phyloP scores from a whole-genome alignment of 2,113 vertebrate genomes.

The Gadus chalcogrammus region DNA sequence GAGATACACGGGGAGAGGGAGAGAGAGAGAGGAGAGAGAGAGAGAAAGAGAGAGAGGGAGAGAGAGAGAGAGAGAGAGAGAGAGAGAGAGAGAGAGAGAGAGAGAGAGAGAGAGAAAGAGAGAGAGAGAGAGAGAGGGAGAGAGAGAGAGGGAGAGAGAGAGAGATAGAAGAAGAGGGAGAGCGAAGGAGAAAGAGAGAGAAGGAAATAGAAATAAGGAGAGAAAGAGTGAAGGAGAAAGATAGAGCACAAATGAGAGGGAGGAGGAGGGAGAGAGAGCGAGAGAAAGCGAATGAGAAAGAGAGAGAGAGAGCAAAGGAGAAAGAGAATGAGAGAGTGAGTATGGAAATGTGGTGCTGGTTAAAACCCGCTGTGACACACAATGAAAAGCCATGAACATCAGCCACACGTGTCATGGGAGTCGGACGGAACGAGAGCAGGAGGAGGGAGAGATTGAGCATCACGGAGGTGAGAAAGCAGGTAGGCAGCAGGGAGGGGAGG shows the following conservation, averaged over 20 bases:
- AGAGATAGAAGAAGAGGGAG: background rate
- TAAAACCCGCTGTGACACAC: too few species aligned
- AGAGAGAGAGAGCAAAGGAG: constrained; percentile 4
- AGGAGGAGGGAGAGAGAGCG: too few species aligned
- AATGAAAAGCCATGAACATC: too few species aligned
- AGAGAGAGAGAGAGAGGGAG: constrained; percentile 5
- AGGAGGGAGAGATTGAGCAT: too few species aligned
- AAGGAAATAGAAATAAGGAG: too few species aligned
- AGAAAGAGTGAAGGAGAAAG: too few species aligned
- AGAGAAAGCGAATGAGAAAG: background rate
- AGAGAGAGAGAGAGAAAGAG: background rate
- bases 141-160: constrained; percentile 10
- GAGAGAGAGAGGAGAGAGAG: too few species aligned
- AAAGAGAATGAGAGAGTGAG: constrained; percentile 3
- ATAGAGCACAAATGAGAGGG: too few species aligned
- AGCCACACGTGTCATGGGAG: background rate
- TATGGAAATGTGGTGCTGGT: background rate
- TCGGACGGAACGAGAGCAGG: background rate
- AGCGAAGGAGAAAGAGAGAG: background rate
- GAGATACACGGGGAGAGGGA: too few species aligned
- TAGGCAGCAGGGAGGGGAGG: constrained; percentile 15
- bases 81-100: background rate
- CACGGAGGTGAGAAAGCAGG: background rate
- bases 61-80: constrained; percentile 9
- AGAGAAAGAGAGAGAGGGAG: background rate